Evolutionary conservation across 1,140 invertebrate genomes (phyloP), one percentile per base, ranked within the genome.

Genomic region (Cotesia vestalis): DNA sequence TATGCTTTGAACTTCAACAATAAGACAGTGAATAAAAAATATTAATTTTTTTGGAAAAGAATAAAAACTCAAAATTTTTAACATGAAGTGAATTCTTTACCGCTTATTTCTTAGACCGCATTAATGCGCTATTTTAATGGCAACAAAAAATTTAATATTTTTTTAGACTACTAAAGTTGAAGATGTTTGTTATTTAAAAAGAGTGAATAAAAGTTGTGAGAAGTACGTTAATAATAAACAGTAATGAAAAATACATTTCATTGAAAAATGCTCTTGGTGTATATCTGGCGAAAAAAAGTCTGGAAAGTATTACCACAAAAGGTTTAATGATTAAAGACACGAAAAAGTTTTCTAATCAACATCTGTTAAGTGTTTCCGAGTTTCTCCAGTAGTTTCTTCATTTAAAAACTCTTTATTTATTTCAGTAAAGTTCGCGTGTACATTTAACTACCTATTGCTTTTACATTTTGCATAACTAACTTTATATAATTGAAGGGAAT

Each of bases 261-360:
- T 36, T 51, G 20, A 51, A 64, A 51, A 51, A 27, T 27, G 27
- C 27, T 1, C 27, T 27, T 27, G 27, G 27, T 27, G n/a, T 38
- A 36, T 9, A 63, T 38, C 36, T 36, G 1, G 27, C 9, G 5
- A 20, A 14, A 36, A 36, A 46, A n/a, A 51, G 35, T 67, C 52
- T 67, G 46, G 46, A 67, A 27, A 67, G 53, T 67, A 12, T 53
- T 4, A 11, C 40, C 35, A 27, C 4, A 67, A 53, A 67, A 12
- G 53, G 20, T 67, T 67, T 35, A 17, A 67, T 67, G 36, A 34
- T 12, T 27, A 34, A 34, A 14, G 46, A 67, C 66, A 55, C 66
- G 27, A 8, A 34, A 55, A 67, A 67, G 38, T 67, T 67, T 67
- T 67, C 66, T 67, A 53, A 67, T 67, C 66, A 67, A 27, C 46